A percentile compares a stretch with the other conserved stretches of the same genome.
phyloP scores from a whole-genome alignment of 2,888 invertebrate species.

The Artemia sp. region DNA sequence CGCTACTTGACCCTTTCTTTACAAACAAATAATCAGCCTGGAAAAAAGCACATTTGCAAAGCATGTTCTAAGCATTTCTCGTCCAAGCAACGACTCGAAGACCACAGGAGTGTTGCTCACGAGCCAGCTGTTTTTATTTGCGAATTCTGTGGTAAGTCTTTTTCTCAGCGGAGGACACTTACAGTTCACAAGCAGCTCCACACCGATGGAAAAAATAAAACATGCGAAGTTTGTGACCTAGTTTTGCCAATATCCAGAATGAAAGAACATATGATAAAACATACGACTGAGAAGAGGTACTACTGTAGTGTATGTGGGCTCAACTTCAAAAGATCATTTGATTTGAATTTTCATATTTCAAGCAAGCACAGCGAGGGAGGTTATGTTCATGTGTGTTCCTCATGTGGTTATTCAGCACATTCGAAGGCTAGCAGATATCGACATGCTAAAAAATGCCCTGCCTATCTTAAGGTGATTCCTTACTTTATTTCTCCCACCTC shows the following conservation, averaged over 20 bases:
- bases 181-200: slow-evolving; percentile 9
- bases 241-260: background rate
- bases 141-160: background rate
- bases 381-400: background rate
- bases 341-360: background rate
- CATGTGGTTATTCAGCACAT: background rate
- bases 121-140: background rate
- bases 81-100: slow-evolving; percentile 1
- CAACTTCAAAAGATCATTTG: background rate
- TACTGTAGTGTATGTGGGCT: background rate
- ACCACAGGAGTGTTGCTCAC: background rate
- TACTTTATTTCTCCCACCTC: too few relatives aligned
- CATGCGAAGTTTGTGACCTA: background rate
- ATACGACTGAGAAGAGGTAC: background rate
- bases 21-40: background rate
- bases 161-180: slow-evolving; percentile 6
- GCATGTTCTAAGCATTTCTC: background rate
- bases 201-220: background rate
- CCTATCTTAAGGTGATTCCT: background rate
- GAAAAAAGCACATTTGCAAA: background rate
- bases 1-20: too few relatives aligned
- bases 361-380: background rate
- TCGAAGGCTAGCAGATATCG: background rate
- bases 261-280: background rate
- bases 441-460: background rate